Percentiles rank a stretch among this genome's conserved stretches.
Evolutionary conservation across 2,113 vertebrate genomes (phyloP).

Genomic region (Paramisgurnus dabryanus): DNA sequence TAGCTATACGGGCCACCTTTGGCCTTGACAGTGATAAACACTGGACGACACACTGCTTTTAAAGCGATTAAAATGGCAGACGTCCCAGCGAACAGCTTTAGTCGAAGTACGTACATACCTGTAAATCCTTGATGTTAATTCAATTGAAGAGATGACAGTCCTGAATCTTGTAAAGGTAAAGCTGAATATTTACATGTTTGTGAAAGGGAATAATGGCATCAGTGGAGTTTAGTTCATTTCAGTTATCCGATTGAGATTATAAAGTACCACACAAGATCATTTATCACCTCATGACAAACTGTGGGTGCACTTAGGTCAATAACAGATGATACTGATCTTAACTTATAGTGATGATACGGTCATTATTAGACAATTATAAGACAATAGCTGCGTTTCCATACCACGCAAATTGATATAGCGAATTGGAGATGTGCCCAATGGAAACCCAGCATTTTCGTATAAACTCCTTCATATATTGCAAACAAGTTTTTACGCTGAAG

Average conservation of each 20-base stretch:
- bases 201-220: background rate
- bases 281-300: conserved; percentile 43
- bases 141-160: background rate
- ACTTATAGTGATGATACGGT: background rate
- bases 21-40: background rate
- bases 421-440: no score
- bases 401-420: no score
- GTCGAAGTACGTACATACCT: conserved; percentile 13
- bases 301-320: conserved; percentile 65
- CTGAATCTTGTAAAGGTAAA: background rate
- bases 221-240: no score
- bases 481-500: no score
- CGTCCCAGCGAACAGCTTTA: conserved; percentile 41
- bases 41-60: background rate
- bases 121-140: conserved; percentile 48
- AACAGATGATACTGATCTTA: conserved; percentile 38
- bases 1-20: background rate
- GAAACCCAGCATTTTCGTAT: no score
- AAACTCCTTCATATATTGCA: no score
- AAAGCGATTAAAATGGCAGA: conserved; percentile 20
- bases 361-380: background rate
- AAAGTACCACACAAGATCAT: conserved; percentile 63
- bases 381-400: background rate
- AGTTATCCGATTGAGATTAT: conserved; percentile 59
- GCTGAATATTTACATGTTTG: background rate